Percentiles rank a stretch among this genome's conserved stretches.
Evolutionary conservation across 2,113 vertebrate species (phyloP).

Genomic region (Columbina picui): DNA sequence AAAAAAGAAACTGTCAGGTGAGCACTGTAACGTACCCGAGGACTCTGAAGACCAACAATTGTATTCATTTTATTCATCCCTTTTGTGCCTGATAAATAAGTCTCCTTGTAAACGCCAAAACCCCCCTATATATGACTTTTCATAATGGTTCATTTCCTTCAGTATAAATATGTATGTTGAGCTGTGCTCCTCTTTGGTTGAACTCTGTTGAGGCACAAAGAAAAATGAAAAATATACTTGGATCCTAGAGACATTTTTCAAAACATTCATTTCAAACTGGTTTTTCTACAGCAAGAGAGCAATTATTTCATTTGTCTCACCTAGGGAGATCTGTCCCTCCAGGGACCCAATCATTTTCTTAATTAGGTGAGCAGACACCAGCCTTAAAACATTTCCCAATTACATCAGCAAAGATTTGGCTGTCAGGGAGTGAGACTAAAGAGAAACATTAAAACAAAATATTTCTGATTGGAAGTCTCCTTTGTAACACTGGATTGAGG

Average conservation of each 20-base stretch:
- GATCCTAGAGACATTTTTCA: neutral
- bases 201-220: neutral
- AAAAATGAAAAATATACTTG: neutral
- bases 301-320: neutral
- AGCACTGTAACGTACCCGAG: neutral
- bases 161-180: neutral
- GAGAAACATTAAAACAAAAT: constrained; percentile 14
- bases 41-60: neutral
- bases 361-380: constrained; percentile 33
- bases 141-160: neutral
- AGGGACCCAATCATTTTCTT: neutral
- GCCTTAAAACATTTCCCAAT: neutral
- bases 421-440: neutral
- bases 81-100: too few relatives aligned
- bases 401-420: constrained; percentile 1
- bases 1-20: neutral
- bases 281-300: neutral
- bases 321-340: neutral
- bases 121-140: neutral
- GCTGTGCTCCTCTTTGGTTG: neutral
- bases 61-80: neutral
- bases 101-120: neutral
- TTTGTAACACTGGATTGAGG: neutral
- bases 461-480: neutral
- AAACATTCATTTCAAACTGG: neutral